These are phyloP conservation scores for Hypsibius dujardini DNA, from an alignment of 1,140 invertebrate species.

Conservation along the genomic window DNA sequence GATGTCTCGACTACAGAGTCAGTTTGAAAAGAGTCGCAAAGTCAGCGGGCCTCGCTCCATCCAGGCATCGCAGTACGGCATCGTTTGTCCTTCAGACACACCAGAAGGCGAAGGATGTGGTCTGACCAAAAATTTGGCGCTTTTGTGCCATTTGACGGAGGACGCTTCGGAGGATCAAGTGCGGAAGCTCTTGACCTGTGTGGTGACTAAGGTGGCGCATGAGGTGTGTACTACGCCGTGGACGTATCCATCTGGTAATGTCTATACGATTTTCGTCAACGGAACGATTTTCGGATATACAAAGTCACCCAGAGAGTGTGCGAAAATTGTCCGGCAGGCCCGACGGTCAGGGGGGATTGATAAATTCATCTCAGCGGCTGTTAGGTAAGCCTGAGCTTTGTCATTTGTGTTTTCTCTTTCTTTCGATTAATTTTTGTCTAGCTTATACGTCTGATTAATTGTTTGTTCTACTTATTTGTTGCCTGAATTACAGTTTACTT, in stretches of 20 bases:
- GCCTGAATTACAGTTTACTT: too few relatives aligned
- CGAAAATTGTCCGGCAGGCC: slow-evolving; percentile 14
- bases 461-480: too few relatives aligned
- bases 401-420: background rate
- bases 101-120: slow-evolving; percentile 98
- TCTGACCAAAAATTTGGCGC: slow-evolving; percentile 89
- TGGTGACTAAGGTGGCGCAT: background rate
- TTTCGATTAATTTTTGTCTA: too few relatives aligned
- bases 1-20: slow-evolving; percentile 98
- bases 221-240: background rate
- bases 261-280: slow-evolving; percentile 84
- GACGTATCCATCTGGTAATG: slow-evolving; percentile 30
- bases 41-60: slow-evolving; percentile 90
- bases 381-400: slow-evolving; percentile 15
- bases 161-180: slow-evolving; percentile 16
- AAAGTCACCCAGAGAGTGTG: background rate
- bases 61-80: slow-evolving; percentile 97
- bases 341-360: background rate
- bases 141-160: slow-evolving; percentile 90
- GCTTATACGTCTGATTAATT: too few relatives aligned
- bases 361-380: slow-evolving; percentile 11
- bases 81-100: slow-evolving; percentile 92
- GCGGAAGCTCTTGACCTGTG: slow-evolving; percentile 12
- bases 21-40: slow-evolving; percentile 97
- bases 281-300: slow-evolving; percentile 36